Base-by-base conservation (phyloP, 2,888 invertebrate species). In the Colostygia pectinataria region DNA sequence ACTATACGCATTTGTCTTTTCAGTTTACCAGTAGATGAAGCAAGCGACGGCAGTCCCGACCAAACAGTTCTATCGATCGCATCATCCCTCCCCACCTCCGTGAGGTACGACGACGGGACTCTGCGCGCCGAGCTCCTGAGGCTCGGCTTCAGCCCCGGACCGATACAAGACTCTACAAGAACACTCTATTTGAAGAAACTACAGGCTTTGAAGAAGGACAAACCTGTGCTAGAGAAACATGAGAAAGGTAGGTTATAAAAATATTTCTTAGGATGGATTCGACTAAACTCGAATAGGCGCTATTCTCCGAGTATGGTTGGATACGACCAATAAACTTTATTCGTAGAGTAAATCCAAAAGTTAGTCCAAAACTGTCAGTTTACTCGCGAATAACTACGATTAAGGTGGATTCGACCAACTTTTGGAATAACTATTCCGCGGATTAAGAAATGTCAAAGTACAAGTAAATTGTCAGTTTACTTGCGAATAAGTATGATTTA, bases 121-220 rank as follows among this genome's bases (percentile, higher is more conserved):
- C 77, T 96, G 1, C 83, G 94, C 33, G 85, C 90, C 0, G 94
- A 94, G 65, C 79, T 97, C 25, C 90, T 92, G 0, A 77, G 83
- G 4, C 85, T 93, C 10, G 97, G 97, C 0, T 93, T 94, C 59
- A 90, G 84, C 6, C 94, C 96, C 0, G 98, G 98, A 0, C 98
- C 98, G 1, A 94, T 98, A 60, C 95, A 94, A 1, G 84, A 91
- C 8, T 92, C 93, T 1, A 98, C 97, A 0, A 94, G 95, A 61
- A 91, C 92, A 0, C 78, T 97, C 5, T 98, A 98, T 70, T 81
- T 96, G 37, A 94, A 93, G 71, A 94, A 94, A 63, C 81, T 97
- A 20, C 91, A 92, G 28, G 92, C 93, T 40, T 78, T 95, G 50
- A 91, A 85, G 65, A 84, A 83, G 50, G 68, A 64, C 1, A 71